phyloP scores from a whole-genome alignment of 2,797 vertebrate genomes.

The Nasua narica region DNA sequence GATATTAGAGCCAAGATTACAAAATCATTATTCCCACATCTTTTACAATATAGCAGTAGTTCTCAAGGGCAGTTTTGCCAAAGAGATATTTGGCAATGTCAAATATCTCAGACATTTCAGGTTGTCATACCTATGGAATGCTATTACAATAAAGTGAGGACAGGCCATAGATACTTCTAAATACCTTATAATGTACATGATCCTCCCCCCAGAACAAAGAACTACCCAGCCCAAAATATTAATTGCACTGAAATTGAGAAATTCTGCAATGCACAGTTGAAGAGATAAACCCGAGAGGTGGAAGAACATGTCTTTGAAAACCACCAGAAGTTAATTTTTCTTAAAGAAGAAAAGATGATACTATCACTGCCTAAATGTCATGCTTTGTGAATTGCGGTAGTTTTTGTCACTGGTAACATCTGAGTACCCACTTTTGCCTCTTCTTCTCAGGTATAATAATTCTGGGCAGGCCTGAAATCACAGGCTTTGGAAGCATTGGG shows the following conservation, averaged over 20 bases:
- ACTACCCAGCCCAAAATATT: neutral
- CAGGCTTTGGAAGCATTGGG: neutral
- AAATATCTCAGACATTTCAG: constrained; percentile 16
- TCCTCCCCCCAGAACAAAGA: neutral
- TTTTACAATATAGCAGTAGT: neutral
- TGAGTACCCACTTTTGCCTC: neutral
- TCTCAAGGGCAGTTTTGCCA: neutral
- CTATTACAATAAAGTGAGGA: neutral
- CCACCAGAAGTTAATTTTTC: neutral
- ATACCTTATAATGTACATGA: neutral
- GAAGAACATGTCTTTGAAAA: neutral
- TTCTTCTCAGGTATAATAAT: neutral
- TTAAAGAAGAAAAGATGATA: neutral
- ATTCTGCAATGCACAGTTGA: neutral
- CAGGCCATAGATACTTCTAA: neutral
- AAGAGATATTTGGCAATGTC: neutral
- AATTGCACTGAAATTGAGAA: neutral
- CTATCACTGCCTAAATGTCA: neutral
- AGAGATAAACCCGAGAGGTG: neutral
- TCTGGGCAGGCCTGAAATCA: neutral
- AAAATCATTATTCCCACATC: neutral
- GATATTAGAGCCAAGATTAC: neutral
- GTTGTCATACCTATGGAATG: neutral
- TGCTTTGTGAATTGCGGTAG: neutral
- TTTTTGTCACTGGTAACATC: neutral